A percentile compares a stretch with the other conserved stretches of the same genome.
Evolutionary conservation across 2,888 invertebrate genomes (phyloP).

Genomic region (Leptodirus hochenwartii): DNA sequence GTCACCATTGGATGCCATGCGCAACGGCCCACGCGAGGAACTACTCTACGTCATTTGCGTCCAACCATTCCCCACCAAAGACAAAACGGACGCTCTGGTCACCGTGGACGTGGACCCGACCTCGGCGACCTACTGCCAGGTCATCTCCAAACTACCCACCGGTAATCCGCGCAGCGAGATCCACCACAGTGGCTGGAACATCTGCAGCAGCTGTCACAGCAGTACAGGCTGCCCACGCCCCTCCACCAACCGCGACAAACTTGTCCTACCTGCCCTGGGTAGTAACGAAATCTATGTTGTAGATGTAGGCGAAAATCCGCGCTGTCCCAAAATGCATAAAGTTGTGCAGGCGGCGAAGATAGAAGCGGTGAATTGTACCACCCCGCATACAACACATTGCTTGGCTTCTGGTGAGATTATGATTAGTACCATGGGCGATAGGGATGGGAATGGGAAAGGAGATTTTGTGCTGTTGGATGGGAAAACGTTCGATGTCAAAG

Average conservation of each 20-base stretch:
- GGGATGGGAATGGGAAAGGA: slow-evolving; percentile 65
- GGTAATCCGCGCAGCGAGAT: slow-evolving; percentile 68
- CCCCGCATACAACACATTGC: slow-evolving; percentile 90
- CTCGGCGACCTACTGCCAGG: slow-evolving; percentile 69
- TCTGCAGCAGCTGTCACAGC: slow-evolving; percentile 79
- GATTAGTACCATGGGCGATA: slow-evolving; percentile 88
- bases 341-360: slow-evolving; percentile 67
- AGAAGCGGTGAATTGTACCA: slow-evolving; percentile 55
- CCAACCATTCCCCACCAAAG: slow-evolving; percentile 43
- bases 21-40: slow-evolving; percentile 64
- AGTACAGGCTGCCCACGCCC: slow-evolving; percentile 23
- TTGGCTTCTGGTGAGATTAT: slow-evolving; percentile 82
- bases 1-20: slow-evolving; percentile 67
- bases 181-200: slow-evolving; percentile 95
- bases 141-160: slow-evolving; percentile 71
- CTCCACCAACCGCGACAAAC: slow-evolving; percentile 44
- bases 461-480: slow-evolving; percentile 80
- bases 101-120: slow-evolving; percentile 83
- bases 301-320: slow-evolving; percentile 56
- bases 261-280: slow-evolving; percentile 67
- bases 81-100: slow-evolving; percentile 71
- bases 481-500: slow-evolving; percentile 56
- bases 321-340: slow-evolving; percentile 28
- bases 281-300: slow-evolving; percentile 72
- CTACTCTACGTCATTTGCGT: slow-evolving; percentile 82